Percentiles rank a stretch among this genome's conserved stretches.
Conservation (phyloP, 2,888 invertebrate genomes). For the Tricholauxania praeusta region DNA sequence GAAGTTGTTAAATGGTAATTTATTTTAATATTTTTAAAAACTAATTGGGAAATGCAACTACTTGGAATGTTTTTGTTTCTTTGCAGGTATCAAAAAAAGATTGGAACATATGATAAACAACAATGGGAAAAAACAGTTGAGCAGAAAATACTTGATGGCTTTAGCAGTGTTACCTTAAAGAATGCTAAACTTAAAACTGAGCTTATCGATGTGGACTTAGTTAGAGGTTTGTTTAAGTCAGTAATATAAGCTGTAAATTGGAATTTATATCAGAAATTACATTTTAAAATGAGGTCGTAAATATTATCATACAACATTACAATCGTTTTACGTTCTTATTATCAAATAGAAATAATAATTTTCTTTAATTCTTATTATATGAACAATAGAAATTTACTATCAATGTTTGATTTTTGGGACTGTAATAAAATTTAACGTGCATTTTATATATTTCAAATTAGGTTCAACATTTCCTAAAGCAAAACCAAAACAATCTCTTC, state of each 20-base stretch:
- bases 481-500: conserved; percentile 92
- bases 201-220: conserved; percentile 95
- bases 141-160: conserved; percentile 87
- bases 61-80: neutral
- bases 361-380: too few relatives aligned
- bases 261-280: too few relatives aligned
- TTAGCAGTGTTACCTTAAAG: conserved; percentile 84
- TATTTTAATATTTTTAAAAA: neutral
- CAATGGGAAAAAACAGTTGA: conserved; percentile 98
- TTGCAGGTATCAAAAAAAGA: conserved; percentile 92
- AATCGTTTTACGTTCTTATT: too few relatives aligned
- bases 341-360: too few relatives aligned
- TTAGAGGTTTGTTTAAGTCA: conserved; percentile 77
- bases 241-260: neutral
- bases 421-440: too few relatives aligned
- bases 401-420: too few relatives aligned
- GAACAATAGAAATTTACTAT: too few relatives aligned
- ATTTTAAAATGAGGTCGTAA: too few relatives aligned
- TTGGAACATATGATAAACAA: conserved; percentile 96
- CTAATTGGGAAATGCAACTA: neutral
- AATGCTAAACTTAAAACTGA: conserved; percentile 88
- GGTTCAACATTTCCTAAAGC: conserved; percentile 97
- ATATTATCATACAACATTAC: too few relatives aligned
- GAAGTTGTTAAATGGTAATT: conserved; percentile 67
- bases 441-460: conserved; percentile 58